These are phyloP conservation scores for Amphipoea lucens DNA, from an alignment of 2,888 invertebrate genomes.

Conservation along the genomic window DNA sequence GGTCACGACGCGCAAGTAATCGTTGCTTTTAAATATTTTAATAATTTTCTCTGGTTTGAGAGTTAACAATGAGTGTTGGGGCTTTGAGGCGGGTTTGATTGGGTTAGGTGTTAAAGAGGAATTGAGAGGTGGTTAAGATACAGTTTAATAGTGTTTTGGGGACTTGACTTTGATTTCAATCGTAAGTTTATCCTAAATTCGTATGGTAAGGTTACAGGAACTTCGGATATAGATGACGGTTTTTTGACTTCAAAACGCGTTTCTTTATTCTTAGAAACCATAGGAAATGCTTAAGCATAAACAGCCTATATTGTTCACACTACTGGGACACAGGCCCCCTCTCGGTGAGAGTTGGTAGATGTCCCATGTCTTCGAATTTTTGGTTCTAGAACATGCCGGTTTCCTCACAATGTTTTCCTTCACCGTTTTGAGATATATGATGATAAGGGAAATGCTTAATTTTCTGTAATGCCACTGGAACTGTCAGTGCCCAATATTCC, in stretches of 20 bases:
- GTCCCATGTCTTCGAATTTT: no score
- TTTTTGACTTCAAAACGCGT: background rate
- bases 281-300: background rate
- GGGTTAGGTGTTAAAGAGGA: background rate
- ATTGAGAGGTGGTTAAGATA: background rate
- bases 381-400: no score
- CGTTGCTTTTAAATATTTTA: conserved; percentile 54
- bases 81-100: conserved; percentile 5
- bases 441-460: no score
- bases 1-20: conserved; percentile 57
- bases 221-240: background rate
- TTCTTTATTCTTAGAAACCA: background rate
- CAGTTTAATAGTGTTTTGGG: no score
- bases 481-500: background rate
- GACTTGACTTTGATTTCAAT: no score
- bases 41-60: conserved; percentile 44
- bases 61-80: conserved; percentile 8
- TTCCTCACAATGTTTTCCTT: no score
- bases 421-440: no score
- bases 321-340: no score
- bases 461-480: background rate
- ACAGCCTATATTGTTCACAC: no score
- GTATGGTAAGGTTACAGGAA: background rate
- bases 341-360: no score
- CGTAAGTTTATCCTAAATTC: no score